Base-by-base conservation (phyloP, 2,113 vertebrate genomes). In the Morone saxatilis region DNA sequence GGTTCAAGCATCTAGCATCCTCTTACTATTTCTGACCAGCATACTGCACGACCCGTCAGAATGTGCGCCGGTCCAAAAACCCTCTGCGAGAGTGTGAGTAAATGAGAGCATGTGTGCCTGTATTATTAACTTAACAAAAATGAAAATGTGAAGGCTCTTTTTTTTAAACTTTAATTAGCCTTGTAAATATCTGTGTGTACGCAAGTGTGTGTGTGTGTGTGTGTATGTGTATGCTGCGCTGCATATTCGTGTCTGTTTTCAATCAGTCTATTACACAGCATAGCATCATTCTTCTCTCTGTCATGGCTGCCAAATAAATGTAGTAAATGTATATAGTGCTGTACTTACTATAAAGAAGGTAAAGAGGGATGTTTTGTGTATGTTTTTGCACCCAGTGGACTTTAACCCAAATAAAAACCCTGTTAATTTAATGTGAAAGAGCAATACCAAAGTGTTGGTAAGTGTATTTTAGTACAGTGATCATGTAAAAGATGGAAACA, bases 1-100 rank as follows among this genome's bases (percentile, higher is more conserved):
- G 85, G 84, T 92, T 92, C 75, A 94, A 95, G 88, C 93, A 94
- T 95, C 88, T 95, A 83, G 88, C 93, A 76, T 95, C 94, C 92
- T 92, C 92, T 83, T 93, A 92, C 93, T 89, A 94, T 92, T 92
- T 94, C 88, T 94, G 92, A 85, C 86, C 76, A 17, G 85, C 93
- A 93, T 86, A 78, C 91, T 92, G 92, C 91, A 92, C 60, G 76
- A 84, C 38, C 78, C 81, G 65, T 88, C 91, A 93, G 90, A 94
- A 94, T 92, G 92, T 75, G 51, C 40, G 22, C 77, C 17, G 89
- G 81, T 80, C 77, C 69, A 74, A 67, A 86, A 85, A 66, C 48
- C 76, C 51, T 71, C 71, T 7, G 72, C 60, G 38, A 76, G 43
- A 57, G 38, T 47, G 61, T 11, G 76, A 71, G 66, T 74, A 82